Evolutionary conservation across 1,140 invertebrate genomes (phyloP).

Genomic region (Ditylenchus dipsaci): DNA sequence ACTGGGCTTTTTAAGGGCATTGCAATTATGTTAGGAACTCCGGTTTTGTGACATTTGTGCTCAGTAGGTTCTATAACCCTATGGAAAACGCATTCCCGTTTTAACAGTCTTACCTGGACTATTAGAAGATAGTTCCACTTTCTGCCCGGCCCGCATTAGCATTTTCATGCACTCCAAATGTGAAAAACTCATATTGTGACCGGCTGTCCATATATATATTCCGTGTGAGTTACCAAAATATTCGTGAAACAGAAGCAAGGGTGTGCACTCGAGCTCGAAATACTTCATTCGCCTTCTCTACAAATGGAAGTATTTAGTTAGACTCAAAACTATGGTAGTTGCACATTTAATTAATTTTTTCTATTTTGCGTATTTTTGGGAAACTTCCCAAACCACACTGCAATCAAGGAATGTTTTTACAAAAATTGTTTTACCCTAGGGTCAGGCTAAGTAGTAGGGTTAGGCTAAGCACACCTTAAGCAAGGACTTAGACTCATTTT

Average conservation of each 20-base stretch:
- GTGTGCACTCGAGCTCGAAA: constrained; percentile 33
- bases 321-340: too few species aligned
- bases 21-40: not conserved
- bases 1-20: not conserved
- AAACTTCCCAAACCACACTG: too few species aligned
- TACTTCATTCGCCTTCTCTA: constrained; percentile 23
- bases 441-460: too few species aligned
- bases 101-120: not conserved
- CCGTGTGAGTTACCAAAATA: constrained; percentile 19
- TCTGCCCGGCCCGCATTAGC: not conserved
- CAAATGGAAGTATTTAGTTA: too few species aligned
- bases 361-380: too few species aligned
- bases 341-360: too few species aligned
- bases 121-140: not conserved
- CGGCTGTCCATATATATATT: not conserved
- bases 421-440: too few species aligned
- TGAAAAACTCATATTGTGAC: not conserved
- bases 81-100: too few species aligned
- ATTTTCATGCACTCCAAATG: constrained; percentile 5
- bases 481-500: too few species aligned
- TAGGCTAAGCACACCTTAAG: too few species aligned
- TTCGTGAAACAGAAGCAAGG: constrained; percentile 41
- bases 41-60: too few species aligned
- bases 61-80: not conserved
- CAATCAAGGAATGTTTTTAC: too few species aligned